Conservation (phyloP, 1,140 invertebrate genomes). For the Meloidogyne chitwoodi region DNA sequence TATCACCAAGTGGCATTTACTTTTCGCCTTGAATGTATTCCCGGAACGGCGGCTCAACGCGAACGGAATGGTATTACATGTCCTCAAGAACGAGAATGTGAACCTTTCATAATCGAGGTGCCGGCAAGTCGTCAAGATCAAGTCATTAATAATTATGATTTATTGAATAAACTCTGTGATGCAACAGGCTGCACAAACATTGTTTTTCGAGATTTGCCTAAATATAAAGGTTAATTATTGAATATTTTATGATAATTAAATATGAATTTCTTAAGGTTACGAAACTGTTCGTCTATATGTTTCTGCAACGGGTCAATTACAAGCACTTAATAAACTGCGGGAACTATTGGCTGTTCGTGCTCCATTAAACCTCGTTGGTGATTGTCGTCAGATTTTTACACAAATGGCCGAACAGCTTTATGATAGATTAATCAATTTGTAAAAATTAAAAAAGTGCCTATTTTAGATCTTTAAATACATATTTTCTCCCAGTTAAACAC, state of each 20-base stretch:
- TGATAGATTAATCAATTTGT: background rate
- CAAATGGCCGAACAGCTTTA: constrained; percentile 19
- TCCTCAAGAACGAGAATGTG: constrained; percentile 26
- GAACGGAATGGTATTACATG: constrained; percentile 5
- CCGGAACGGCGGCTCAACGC: constrained; percentile 30
- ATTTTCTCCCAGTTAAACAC: background rate
- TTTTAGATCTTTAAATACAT: background rate
- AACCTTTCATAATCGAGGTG: constrained; percentile 45
- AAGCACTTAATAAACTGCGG: constrained; percentile 28
- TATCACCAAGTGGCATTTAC: constrained; percentile 47
- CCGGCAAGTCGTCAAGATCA: constrained; percentile 12
- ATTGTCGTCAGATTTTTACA: constrained; percentile 35
- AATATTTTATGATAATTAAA: background rate
- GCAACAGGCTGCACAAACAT: constrained; percentile 32
- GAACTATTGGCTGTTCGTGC: constrained; percentile 22
- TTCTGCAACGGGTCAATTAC: constrained; percentile 24
- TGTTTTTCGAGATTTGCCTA: constrained; percentile 36
- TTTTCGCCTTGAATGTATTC: constrained; percentile 33
- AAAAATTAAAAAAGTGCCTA: background rate
- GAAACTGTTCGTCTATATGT: constrained; percentile 26
- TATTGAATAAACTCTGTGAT: constrained; percentile 22
- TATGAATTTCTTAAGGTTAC: constrained; percentile 20
- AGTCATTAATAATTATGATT: constrained; percentile 30
- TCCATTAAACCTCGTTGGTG: constrained; percentile 21
- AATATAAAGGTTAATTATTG: constrained; percentile 13